phyloP scores from a whole-genome alignment of 2,113 vertebrate genomes.

The Manacus vitellinus region DNA sequence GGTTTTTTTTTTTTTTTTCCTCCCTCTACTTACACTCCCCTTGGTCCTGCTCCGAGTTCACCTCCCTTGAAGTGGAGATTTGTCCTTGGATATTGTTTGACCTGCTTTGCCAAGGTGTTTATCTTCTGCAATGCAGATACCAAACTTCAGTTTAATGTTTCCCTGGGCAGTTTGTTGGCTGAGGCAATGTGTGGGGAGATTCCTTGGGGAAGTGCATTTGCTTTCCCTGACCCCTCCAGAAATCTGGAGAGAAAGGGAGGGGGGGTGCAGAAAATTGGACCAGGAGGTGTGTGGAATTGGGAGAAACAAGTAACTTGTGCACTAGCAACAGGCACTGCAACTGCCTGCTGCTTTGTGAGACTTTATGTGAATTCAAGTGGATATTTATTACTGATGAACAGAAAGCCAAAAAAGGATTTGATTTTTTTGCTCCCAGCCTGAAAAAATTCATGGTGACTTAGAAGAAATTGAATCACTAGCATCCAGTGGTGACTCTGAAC shows the following conservation, averaged over 20 bases:
- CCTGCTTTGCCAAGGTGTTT: conserved; percentile 31
- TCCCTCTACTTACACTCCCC: neutral
- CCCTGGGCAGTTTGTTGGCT: neutral
- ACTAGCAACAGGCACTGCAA: neutral
- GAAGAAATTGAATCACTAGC: neutral
- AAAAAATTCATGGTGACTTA: neutral
- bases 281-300: neutral
- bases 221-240: neutral
- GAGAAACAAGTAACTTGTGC: neutral
- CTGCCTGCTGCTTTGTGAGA: neutral
- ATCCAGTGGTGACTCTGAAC: neutral
- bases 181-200: accelerated
- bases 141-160: neutral
- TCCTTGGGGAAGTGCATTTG: neutral
- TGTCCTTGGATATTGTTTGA: conserved; percentile 32
- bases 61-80: neutral
- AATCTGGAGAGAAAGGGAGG: neutral
- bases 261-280: neutral
- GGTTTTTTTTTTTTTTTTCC: neutral
- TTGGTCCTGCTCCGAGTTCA: neutral
- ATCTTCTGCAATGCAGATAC: conserved; percentile 42
- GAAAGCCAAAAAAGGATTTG: neutral
- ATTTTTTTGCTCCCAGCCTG: neutral
- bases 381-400: neutral
- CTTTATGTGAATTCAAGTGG: neutral